Evolutionary conservation across 2,113 vertebrate species (phyloP).

Genomic region (Poecile atricapillus): DNA sequence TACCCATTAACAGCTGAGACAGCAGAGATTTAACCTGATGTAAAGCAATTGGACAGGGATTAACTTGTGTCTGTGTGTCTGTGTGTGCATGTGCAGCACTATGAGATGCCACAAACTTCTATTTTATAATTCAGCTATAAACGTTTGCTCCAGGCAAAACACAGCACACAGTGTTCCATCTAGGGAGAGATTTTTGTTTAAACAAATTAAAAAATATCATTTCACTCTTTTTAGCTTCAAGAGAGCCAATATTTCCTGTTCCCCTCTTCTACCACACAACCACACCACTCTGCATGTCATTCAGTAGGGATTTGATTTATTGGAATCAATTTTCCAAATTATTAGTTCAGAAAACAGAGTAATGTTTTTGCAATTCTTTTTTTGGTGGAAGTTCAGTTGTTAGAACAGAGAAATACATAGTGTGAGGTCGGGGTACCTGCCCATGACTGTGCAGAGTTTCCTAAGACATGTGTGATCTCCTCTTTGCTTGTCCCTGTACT

Average conservation of each 20-base stretch:
- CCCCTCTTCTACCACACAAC: background rate
- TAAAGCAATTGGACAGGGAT: constrained; percentile 42
- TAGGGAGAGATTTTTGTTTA: constrained; percentile 41
- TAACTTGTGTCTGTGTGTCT: background rate
- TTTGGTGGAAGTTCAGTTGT: background rate
- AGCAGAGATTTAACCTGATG: constrained; percentile 9
- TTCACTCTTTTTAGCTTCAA: constrained; percentile 8
- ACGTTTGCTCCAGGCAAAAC: constrained; percentile 56
- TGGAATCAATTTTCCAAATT: constrained; percentile 35
- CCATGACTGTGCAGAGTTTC: background rate
- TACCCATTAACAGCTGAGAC: constrained; percentile 12
- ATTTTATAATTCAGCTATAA: constrained; percentile 44
- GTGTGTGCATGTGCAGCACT: background rate
- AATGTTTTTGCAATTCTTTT: background rate
- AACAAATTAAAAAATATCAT: constrained; percentile 52
- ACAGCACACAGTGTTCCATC: background rate
- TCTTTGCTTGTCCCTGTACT: background rate
- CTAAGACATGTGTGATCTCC: background rate
- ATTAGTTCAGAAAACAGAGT: constrained; percentile 17
- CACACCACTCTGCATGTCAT: background rate
- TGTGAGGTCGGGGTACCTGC: background rate
- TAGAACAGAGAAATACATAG: background rate
- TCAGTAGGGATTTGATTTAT: constrained; percentile 29
- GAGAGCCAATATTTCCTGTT: background rate
- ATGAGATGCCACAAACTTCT: constrained; percentile 7